Evolutionary conservation across 1,140 invertebrate species (phyloP), one percentile per base, ranked within the genome.

Genomic region (Cheumatopsyche charites): DNA sequence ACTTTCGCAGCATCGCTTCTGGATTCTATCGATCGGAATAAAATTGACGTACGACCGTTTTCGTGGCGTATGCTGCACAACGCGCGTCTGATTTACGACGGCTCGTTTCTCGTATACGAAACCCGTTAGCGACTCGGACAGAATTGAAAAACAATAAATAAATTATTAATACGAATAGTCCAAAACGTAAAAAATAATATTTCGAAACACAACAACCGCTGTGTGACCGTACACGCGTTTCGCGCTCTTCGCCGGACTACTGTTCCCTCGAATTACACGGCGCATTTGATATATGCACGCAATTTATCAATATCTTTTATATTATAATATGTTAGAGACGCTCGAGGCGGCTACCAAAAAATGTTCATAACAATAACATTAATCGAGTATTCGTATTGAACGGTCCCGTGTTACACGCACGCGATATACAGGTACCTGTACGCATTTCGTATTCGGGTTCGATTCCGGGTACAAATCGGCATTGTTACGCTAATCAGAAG

Each of bases 261-360:
- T 61, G 55, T 19, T 61, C 4, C 23, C 13, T 29, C 11, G 36
- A 19, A 65, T 65, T 41, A 65, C 42, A 65, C 41, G 62, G 36
- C 41, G 41, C 42, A 65, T 45, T 36, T 65, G 62, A 65, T 65
- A 25, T 65, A 65, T 65, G 41, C 19, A 17, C 62, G 62, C 21
- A 5, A 65, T 65, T 65, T 43, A 65, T 65, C 62, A 65, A 45
- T 45, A 43, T 42, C n/a, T 5, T 45, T 55, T 36, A 36, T 36
- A 9, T 36, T 4, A n/a, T n/a, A 3, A 9, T 9, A 36, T 36
- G 29, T 36, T 36, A 36, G 9, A 36, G 29, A 36, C 29, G 29
- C 29, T 36, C 9, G 29, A 36, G 29, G 29, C 29, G 3, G 29
- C 29, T 55, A 21, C 49, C 11, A 62, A 62, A 62, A 62, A 62